Base-by-base conservation (phyloP, 2,888 invertebrate species). In the Asteroscopus sphinx region DNA sequence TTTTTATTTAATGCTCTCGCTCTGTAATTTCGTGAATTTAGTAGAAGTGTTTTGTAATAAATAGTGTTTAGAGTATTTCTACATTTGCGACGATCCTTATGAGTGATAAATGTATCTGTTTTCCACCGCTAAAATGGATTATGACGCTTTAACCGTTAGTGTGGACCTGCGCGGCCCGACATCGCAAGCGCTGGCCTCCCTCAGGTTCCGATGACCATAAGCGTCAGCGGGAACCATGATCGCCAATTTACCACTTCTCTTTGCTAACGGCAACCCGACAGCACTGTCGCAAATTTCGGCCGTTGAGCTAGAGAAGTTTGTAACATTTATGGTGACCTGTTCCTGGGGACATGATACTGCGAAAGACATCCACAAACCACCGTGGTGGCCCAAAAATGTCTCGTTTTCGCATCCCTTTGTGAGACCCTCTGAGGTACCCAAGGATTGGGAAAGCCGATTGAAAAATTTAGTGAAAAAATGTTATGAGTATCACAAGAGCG, bases 301-400 rank as follows among this genome's bases (percentile, higher is more conserved):
- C 82, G 90, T 87, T 54, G 96, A 96, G 83, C 86, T 96, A 77
- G 96, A 96, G 90, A 95, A 95, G 76, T 96, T 96, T 84, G 95
- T 96, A 80, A 96, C 96, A 66, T 96, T 96, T 83, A 96, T 96
- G 96, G 96, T 96, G 72, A 96, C 96, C 83, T 96, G 96, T 91
- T 96, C 96, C 41, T 94, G 96, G 91, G 96, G 96, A 44, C 95
- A 96, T 79, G 95, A 95, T 73, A 95, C 95, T 15, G 94, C 90
- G 28, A 94, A 93, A 76, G 90, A 91, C 30, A 95, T 95, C 53
- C 91, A 93, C 58, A 95, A 96, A 81, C 96, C 96, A 15, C 95
- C 95, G 64, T 96, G 96, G 96, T 96, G 96, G 96, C 96, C 96
- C 7, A 92, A 93, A 74, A 95, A 96, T 85, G 94, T 96, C 3